Conservation (phyloP, 2,888 invertebrate species). For the Lithophane ornitopus region DNA sequence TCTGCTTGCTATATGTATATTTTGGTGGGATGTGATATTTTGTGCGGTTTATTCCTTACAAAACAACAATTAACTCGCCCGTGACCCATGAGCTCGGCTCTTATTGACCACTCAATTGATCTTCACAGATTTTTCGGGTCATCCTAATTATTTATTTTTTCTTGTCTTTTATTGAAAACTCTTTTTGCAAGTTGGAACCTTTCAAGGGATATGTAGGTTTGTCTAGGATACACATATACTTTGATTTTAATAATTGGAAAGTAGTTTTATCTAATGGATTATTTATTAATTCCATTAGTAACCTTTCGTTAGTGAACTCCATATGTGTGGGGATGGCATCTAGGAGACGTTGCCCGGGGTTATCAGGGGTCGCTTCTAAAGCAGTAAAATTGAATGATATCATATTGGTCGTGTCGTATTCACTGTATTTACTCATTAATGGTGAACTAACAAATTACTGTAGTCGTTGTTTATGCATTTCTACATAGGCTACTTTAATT, state of each 20-base stretch:
- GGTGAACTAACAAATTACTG: slow-evolving; percentile 85
- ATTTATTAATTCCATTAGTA: slow-evolving; percentile 64
- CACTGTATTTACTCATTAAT: slow-evolving; percentile 88
- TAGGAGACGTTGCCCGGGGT: slow-evolving; percentile 86
- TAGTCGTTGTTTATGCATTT: slow-evolving; percentile 76
- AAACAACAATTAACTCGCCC: slow-evolving; percentile 83
- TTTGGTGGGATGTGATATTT: slow-evolving; percentile 59
- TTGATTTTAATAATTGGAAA: slow-evolving; percentile 45
- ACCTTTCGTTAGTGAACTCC: slow-evolving; percentile 71
- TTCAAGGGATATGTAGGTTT: slow-evolving; percentile 4
- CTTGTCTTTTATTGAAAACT: slow-evolving; percentile 57
- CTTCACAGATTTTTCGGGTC: slow-evolving; percentile 81
- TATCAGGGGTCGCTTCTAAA: slow-evolving; percentile 88
- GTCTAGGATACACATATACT: not conserved
- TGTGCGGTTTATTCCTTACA: slow-evolving; percentile 73
- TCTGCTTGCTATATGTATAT: slow-evolving; percentile 14
- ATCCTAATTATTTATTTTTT: slow-evolving; percentile 68
- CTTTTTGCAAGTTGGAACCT: slow-evolving; percentile 19
- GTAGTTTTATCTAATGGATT: slow-evolving; percentile 54
- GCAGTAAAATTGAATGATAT: slow-evolving; percentile 90
- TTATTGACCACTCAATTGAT: slow-evolving; percentile 87
- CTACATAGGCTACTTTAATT: slow-evolving; percentile 54
- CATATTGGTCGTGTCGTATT: slow-evolving; percentile 85
- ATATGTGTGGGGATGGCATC: slow-evolving; percentile 80
- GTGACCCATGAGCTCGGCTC: slow-evolving; percentile 84